Evolutionary conservation across 2,888 invertebrate species (phyloP).

Genomic region (Cosmia trapezina): DNA sequence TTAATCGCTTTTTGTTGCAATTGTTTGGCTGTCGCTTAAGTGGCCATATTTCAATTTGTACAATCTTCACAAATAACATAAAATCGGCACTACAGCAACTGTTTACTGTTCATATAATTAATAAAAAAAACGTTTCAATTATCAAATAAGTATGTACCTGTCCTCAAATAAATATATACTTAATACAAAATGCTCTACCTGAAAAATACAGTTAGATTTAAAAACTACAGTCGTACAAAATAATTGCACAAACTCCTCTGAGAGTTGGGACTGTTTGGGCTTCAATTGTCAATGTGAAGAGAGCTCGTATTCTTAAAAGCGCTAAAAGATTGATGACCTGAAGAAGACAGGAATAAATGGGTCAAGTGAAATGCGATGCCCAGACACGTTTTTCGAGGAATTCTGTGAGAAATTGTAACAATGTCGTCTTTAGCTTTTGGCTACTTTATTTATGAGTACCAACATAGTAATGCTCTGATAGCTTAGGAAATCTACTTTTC

Average conservation of each 20-base stretch:
- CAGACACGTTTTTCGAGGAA: conserved; percentile 7
- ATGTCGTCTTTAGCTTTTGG: not conserved
- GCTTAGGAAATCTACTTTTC: too few relatives aligned
- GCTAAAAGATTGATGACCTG: conserved; percentile 54
- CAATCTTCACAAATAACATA: not conserved
- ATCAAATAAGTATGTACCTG: too few relatives aligned
- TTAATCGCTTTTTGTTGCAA: not conserved
- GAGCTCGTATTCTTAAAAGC: conserved; percentile 50
- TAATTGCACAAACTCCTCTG: conserved; percentile 36
- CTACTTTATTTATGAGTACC: not conserved
- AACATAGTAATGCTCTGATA: not conserved
- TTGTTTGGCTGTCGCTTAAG: too few relatives aligned
- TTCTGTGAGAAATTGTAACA: conserved; percentile 11
- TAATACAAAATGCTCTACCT: not conserved
- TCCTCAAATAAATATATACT: not conserved
- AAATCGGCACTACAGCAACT: not conserved
- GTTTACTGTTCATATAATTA: not conserved
- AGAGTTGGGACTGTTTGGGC: conserved; percentile 47
- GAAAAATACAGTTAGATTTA: not conserved
- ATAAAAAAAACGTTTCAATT: too few relatives aligned
- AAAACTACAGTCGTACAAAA: conserved; percentile 4
- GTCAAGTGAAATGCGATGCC: conserved; percentile 47
- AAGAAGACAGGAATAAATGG: conserved; percentile 38
- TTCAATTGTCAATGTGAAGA: conserved; percentile 54
- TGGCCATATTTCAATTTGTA: not conserved